phyloP scores from a whole-genome alignment of 2,888 invertebrate genomes.

The Eumacrocentrus americanus region DNA sequence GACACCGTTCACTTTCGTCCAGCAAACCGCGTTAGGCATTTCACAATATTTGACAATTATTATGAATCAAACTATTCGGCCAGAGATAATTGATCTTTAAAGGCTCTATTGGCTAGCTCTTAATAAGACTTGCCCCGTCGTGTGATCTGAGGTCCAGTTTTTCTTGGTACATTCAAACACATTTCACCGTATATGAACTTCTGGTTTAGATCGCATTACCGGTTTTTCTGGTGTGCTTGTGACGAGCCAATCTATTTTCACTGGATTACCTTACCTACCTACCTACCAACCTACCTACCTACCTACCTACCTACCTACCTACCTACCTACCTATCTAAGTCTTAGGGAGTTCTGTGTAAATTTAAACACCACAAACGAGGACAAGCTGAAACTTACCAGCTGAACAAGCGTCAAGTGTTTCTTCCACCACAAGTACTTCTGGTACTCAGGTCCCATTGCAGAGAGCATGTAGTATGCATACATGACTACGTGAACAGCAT shows the following conservation, averaged over 20 bases:
- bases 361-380: too few relatives aligned
- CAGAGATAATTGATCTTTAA: conserved; percentile 11
- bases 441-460: conserved; percentile 84
- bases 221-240: too few relatives aligned
- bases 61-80: conserved; percentile 10
- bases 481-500: conserved; percentile 85
- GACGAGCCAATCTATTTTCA: too few relatives aligned
- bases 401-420: conserved; percentile 84
- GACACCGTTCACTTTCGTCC: conserved; percentile 38
- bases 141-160: background rate
- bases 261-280: too few relatives aligned
- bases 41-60: conserved; percentile 32
- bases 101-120: background rate
- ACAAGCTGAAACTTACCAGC: too few relatives aligned
- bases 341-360: too few relatives aligned
- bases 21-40: conserved; percentile 20
- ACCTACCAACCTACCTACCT: too few relatives aligned
- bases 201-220: too few relatives aligned
- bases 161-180: too few relatives aligned
- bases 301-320: too few relatives aligned
- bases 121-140: background rate
- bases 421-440: conserved; percentile 91
- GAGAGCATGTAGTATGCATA: conserved; percentile 87
- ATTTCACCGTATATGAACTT: too few relatives aligned
- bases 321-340: too few relatives aligned